Percentiles rank a stretch among this genome's conserved stretches.
These are phyloP conservation scores for Nebria ingens DNA, from an alignment of 1,140 invertebrate species.

Conservation along the genomic window DNA sequence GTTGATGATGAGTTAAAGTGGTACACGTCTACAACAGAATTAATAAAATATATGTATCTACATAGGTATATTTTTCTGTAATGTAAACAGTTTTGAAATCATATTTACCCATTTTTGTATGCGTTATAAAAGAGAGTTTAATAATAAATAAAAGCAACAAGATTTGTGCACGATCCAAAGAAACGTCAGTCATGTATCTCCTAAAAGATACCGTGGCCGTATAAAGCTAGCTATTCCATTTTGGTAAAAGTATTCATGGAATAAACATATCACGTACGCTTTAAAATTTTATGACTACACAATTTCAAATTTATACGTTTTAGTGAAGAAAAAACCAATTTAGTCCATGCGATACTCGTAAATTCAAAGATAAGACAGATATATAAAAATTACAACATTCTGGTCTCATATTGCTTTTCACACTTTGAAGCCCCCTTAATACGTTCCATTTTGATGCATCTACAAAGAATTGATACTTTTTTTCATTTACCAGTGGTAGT, in stretches of 20 bases:
- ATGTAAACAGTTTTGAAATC: too few relatives aligned
- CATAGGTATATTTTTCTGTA: too few relatives aligned
- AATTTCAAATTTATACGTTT: slow-evolving; percentile 7
- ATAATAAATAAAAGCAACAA: not conserved
- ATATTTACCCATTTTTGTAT: not conserved
- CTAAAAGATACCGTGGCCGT: not conserved
- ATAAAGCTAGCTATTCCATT: not conserved
- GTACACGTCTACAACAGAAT: too few relatives aligned
- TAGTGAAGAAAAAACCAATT: slow-evolving; percentile 7
- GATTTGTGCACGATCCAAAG: not conserved
- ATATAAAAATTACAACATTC: slow-evolving; percentile 8
- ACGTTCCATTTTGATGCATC: too few relatives aligned
- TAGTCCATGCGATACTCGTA: not conserved
- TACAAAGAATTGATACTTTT: too few relatives aligned
- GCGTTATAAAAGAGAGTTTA: not conserved
- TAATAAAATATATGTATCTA: too few relatives aligned
- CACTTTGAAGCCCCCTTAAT: too few relatives aligned
- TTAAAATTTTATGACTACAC: slow-evolving; percentile 9
- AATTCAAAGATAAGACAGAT: not conserved
- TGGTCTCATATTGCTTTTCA: too few relatives aligned
- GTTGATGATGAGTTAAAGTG: too few relatives aligned
- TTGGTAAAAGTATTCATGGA: not conserved
- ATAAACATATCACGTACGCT: slow-evolving; percentile 8
- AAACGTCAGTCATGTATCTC: slow-evolving; percentile 5
- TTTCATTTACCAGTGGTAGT: too few relatives aligned